Base-by-base conservation (phyloP, 2,797 vertebrate genomes). In the Borostomias antarcticus region DNA sequence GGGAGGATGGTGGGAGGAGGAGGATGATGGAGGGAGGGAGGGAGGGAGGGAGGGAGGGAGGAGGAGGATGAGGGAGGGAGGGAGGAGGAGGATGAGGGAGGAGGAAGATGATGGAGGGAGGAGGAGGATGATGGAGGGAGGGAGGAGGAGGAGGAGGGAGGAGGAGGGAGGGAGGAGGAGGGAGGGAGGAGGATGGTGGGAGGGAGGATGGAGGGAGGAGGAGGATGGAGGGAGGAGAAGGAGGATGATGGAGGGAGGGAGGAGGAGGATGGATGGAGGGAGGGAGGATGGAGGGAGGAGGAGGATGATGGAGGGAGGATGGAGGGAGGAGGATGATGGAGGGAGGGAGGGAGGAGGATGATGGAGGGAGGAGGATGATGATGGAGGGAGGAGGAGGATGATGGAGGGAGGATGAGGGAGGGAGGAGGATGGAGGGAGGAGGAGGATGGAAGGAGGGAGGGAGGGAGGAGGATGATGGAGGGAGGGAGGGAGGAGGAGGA, bases 81-180 rank as follows among this genome's bases (percentile, higher is more conserved):
- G 15, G 17, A 9, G 45, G 25, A 33, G 25, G 40, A 11, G 23
- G 17, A 64, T 74, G 76, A 79, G 70, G 73, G 81, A n/a, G n/a
- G n/a, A n/a, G n/a, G n/a, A n/a, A n/a, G n/a, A n/a, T n/a, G 57
- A 45, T 53, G 57, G 0, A 11, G 10, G 83, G 64, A n/a, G 2
- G 50, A 17, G 69, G 17, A 23, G 26, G 23, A 28, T 9, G 0
- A 35, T 4, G 1, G 17, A 51, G 7, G 13, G 6, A 5, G n/a
- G 40, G 43, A 2, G 21, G 28, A 58, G 35, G 66, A 72, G 69
- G 63, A 68, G 73, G 77, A 80, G 73, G 76, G 68, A 67, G 70
- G 0, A 58, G 47, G 88, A 74, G 86, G 68, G 78, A 83, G 82
- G 82, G 82, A 87, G 66, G 17, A 9, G n/a, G n/a, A n/a, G n/a